These are phyloP conservation scores for Echinops telfairi DNA, from an alignment of 2,113 vertebrate species.

Conservation along the genomic window DNA sequence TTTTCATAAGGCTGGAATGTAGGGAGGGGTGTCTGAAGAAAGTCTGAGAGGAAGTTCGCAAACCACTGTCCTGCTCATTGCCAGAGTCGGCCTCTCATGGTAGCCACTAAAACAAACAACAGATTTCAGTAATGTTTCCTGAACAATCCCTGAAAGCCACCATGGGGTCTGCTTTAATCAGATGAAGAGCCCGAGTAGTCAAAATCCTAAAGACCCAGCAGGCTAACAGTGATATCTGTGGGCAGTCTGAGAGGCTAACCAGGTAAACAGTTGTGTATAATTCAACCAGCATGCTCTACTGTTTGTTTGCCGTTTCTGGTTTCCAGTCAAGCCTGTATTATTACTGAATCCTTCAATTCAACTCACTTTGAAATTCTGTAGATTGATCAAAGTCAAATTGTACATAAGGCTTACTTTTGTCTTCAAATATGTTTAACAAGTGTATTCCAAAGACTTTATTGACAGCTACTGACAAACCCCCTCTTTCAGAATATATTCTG, in stretches of 20 bases:
- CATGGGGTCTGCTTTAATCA: constrained; percentile 52
- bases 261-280: not conserved
- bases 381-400: constrained; percentile 55
- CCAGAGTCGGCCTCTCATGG: constrained; percentile 16
- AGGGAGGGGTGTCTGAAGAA: constrained; percentile 75
- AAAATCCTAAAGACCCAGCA: not conserved
- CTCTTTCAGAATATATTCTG: constrained; percentile 77
- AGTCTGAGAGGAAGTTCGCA: constrained; percentile 73
- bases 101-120: constrained; percentile 54
- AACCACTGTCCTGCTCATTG: constrained; percentile 59
- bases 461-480: constrained; percentile 72
- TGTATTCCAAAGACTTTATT: constrained; percentile 69
- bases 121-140: constrained; percentile 16
- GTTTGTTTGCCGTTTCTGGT: not conserved
- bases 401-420: constrained; percentile 53
- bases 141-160: not conserved
- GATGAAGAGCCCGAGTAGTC: not conserved
- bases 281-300: not conserved
- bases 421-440: constrained; percentile 61
- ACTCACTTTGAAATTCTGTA: constrained; percentile 42
- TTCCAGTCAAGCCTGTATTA: constrained; percentile 20
- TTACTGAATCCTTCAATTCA: constrained; percentile 44
- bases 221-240: not conserved
- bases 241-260: not conserved
- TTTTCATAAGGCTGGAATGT: constrained; percentile 77